A percentile compares a stretch with the other conserved stretches of the same genome.
These are phyloP conservation scores for Euura lappo DNA, from an alignment of 1,140 invertebrate genomes.

Conservation along the genomic window DNA sequence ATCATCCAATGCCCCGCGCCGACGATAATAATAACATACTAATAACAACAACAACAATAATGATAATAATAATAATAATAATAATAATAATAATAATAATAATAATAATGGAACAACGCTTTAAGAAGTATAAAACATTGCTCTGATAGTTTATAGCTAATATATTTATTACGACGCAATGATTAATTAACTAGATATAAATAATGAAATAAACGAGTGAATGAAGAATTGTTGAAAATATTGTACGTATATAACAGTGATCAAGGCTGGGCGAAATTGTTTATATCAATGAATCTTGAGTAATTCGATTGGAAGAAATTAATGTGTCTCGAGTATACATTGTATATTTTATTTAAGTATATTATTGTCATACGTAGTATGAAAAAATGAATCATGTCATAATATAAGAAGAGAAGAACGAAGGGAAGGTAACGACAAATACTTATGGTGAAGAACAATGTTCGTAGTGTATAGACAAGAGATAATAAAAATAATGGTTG, in stretches of 20 bases:
- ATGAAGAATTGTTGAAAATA: slow-evolving; percentile 51
- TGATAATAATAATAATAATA: no score
- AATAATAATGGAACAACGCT: slow-evolving; percentile 29
- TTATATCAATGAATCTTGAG: slow-evolving; percentile 32
- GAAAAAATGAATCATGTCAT: slow-evolving; percentile 30
- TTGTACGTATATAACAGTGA: slow-evolving; percentile 32
- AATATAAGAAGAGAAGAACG: slow-evolving; percentile 18
- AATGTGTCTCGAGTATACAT: slow-evolving; percentile 30
- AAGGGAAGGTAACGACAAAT: neutral
- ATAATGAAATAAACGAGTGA: slow-evolving; percentile 27
- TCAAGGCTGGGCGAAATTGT: slow-evolving; percentile 36
- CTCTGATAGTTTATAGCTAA: slow-evolving; percentile 38
- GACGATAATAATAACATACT: slow-evolving; percentile 27
- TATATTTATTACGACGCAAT: slow-evolving; percentile 53
- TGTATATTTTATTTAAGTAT: slow-evolving; percentile 46
- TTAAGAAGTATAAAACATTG: slow-evolving; percentile 42
- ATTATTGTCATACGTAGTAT: slow-evolving; percentile 17
- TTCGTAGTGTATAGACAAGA: slow-evolving; percentile 16
- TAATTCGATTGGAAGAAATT: slow-evolving; percentile 28
- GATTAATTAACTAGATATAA: slow-evolving; percentile 27
- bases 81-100: no score
- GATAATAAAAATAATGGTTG: slow-evolving; percentile 6
- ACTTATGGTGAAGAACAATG: neutral
- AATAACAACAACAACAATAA: no score
- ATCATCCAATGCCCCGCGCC: slow-evolving; percentile 39